These are phyloP conservation scores for Cygnus atratus DNA, from an alignment of 2,113 vertebrate species.

Conservation along the genomic window DNA sequence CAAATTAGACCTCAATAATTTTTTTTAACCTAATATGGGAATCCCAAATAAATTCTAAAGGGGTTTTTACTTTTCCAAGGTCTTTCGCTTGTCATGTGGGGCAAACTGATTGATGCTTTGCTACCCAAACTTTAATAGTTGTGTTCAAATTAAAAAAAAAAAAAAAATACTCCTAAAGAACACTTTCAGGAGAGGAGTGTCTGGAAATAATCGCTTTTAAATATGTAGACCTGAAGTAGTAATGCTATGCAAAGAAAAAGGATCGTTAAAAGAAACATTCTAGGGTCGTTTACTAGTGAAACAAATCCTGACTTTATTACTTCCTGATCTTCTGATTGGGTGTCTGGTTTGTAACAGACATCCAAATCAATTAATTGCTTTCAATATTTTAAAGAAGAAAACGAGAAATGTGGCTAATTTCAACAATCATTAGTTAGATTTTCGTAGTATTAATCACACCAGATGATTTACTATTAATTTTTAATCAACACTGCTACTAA, in stretches of 20 bases:
- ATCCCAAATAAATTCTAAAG: background rate
- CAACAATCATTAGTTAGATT: background rate
- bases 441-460: background rate
- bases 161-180: background rate
- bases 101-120: background rate
- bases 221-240: background rate
- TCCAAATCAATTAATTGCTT: background rate
- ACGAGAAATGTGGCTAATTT: background rate
- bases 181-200: constrained; percentile 19
- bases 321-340: constrained; percentile 14
- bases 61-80: background rate
- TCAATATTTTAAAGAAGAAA: background rate
- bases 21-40: background rate
- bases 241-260: background rate
- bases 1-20: background rate
- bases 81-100: background rate
- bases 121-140: background rate
- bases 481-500: background rate
- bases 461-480: background rate
- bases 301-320: constrained; percentile 34
- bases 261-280: background rate
- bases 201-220: constrained; percentile 44
- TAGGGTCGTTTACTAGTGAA: background rate
- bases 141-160: background rate
- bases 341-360: constrained; percentile 15